A percentile compares a stretch with the other conserved stretches of the same genome.
Conservation (phyloP, 2,797 vertebrate genomes). For the Tokudaia muenninki region DNA sequence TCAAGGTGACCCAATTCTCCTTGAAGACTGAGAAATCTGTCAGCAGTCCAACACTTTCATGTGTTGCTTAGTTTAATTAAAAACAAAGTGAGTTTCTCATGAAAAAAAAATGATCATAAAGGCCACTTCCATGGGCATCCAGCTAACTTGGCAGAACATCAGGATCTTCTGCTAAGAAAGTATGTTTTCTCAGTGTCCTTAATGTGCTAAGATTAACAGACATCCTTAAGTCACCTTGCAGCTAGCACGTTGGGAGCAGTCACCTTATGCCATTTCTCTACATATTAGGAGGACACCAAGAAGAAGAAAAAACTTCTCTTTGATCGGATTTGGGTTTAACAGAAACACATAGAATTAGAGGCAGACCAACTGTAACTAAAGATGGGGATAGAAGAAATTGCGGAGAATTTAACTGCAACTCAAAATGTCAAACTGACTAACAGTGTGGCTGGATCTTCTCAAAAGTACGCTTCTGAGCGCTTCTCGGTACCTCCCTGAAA, state of each 20-base stretch:
- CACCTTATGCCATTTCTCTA: neutral
- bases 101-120: neutral
- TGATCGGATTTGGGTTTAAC: slow-evolving; percentile 39
- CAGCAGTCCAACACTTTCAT: neutral
- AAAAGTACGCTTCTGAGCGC: accelerated
- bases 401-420: too few relatives aligned
- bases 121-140: neutral
- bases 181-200: neutral
- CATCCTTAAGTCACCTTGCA: neutral
- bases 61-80: neutral
- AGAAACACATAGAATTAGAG: neutral
- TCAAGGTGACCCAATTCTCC: neutral
- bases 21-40: neutral
- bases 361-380: neutral
- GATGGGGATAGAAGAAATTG: neutral
- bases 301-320: neutral
- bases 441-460: neutral
- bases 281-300: neutral
- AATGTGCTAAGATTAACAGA: neutral
- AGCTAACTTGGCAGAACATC: neutral
- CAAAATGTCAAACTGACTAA: accelerated
- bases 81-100: neutral
- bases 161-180: neutral
- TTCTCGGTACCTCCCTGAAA: slow-evolving; percentile 56
- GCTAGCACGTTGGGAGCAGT: neutral